phyloP scores from a whole-genome alignment of 2,113 vertebrate species.

The Dryoscopus gambensis region DNA sequence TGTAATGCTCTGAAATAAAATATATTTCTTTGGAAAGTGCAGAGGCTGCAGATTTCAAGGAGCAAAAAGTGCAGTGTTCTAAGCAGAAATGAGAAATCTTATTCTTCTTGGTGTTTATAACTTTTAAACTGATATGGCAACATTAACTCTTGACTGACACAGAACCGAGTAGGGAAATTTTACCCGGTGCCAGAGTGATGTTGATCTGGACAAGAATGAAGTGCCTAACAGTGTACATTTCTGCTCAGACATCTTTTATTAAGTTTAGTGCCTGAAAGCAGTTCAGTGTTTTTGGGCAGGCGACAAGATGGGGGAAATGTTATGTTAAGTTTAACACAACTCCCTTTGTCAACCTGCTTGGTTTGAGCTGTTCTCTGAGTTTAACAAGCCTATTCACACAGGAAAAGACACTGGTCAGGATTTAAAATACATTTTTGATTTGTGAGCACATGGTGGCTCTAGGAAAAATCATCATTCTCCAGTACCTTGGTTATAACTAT shows the following conservation, averaged over 20 bases:
- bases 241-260: background rate
- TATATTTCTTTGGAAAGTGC: background rate
- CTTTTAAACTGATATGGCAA: background rate
- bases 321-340: background rate
- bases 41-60: background rate
- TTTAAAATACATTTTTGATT: background rate
- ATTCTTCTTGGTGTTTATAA: background rate
- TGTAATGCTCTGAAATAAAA: background rate
- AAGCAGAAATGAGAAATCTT: background rate
- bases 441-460: background rate
- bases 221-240: fast-evolving
- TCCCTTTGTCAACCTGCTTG: background rate
- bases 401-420: background rate
- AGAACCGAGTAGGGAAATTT: background rate
- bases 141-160: background rate
- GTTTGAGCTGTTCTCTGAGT: background rate
- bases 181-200: background rate
- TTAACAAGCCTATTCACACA: background rate
- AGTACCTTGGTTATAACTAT: background rate
- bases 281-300: background rate
- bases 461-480: background rate
- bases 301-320: background rate
- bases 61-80: background rate
- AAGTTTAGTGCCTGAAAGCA: background rate
- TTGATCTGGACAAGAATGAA: background rate